Evolutionary conservation across 2,113 vertebrate species (phyloP).

Genomic region (Myiozetetes cayanensis): DNA sequence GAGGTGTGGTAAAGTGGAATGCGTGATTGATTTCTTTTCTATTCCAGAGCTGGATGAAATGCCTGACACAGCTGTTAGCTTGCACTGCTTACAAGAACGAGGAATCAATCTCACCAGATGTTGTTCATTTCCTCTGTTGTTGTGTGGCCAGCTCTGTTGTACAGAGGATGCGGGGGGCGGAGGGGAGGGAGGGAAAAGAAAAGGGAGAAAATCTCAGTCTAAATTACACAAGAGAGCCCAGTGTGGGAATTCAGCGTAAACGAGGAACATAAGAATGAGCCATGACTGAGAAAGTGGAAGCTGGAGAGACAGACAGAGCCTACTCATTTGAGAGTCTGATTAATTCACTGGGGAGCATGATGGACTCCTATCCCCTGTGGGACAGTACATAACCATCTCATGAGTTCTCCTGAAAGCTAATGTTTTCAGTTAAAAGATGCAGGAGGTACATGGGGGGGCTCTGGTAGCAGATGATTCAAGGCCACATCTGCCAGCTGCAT

Average conservation of each 20-base stretch:
- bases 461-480: neutral
- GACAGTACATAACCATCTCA: neutral
- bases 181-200: conserved; percentile 7
- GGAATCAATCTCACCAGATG: conserved; percentile 64
- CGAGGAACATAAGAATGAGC: neutral
- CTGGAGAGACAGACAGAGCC: neutral
- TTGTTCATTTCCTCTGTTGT: conserved; percentile 69
- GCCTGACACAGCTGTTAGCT: conserved; percentile 62
- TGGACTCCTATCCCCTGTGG: neutral
- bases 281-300: conserved; percentile 24
- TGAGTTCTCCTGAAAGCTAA: neutral
- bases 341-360: neutral
- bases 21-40: conserved; percentile 59
- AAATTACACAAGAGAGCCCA: conserved; percentile 36
- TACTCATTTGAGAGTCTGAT: neutral
- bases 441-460: neutral
- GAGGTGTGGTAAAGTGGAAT: conserved; percentile 50
- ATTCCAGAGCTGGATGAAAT: conserved; percentile 54
- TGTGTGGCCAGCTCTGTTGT: conserved; percentile 71
- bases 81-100: conserved; percentile 47
- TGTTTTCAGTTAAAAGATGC: conserved; percentile 14
- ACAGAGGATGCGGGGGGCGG: neutral
- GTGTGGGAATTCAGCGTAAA: conserved; percentile 56
- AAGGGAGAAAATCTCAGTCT: conserved; percentile 29
- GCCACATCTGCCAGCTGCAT: neutral